phyloP scores from a whole-genome alignment of 2,888 invertebrate genomes.

The Ectemnius lituratus region DNA sequence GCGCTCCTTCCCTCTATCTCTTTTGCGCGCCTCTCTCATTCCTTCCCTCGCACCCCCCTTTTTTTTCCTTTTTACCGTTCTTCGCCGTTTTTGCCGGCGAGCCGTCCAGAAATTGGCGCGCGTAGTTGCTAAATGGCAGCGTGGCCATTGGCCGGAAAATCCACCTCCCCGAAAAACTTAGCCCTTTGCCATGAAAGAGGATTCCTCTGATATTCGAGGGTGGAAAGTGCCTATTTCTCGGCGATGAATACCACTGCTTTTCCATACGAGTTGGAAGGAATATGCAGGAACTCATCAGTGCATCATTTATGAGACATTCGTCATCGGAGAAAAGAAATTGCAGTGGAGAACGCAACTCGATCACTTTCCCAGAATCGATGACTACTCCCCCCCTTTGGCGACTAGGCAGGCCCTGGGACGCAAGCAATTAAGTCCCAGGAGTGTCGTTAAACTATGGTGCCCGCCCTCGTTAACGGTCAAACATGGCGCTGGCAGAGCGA shows the following conservation, averaged over 20 bases:
- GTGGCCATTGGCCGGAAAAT: slow-evolving; percentile 1
- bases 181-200: too few species aligned
- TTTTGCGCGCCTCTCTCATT: slow-evolving; percentile 5
- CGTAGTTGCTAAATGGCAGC: slow-evolving; percentile 50
- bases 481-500: slow-evolving; percentile 43
- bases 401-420: slow-evolving; percentile 38
- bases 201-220: too few species aligned
- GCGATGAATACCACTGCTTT: too few species aligned
- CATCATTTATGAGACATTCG: slow-evolving; percentile 40
- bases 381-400: slow-evolving; percentile 20
- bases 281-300: slow-evolving; percentile 31
- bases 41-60: slow-evolving; percentile 27
- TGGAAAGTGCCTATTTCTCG: too few species aligned
- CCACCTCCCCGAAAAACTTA: not conserved
- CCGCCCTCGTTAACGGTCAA: slow-evolving; percentile 59
- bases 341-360: slow-evolving; percentile 32
- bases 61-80: slow-evolving; percentile 35
- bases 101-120: slow-evolving; percentile 44
- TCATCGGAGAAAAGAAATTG: slow-evolving; percentile 40
- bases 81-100: slow-evolving; percentile 49
- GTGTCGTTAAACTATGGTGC: slow-evolving; percentile 56
- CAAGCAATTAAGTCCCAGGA: slow-evolving; percentile 55
- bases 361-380: slow-evolving; percentile 38
- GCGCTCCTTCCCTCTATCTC: slow-evolving; percentile 6
- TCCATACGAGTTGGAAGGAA: not conserved